Conservation (phyloP, 2,797 vertebrate genomes). For the Numenius phaeopus region DNA sequence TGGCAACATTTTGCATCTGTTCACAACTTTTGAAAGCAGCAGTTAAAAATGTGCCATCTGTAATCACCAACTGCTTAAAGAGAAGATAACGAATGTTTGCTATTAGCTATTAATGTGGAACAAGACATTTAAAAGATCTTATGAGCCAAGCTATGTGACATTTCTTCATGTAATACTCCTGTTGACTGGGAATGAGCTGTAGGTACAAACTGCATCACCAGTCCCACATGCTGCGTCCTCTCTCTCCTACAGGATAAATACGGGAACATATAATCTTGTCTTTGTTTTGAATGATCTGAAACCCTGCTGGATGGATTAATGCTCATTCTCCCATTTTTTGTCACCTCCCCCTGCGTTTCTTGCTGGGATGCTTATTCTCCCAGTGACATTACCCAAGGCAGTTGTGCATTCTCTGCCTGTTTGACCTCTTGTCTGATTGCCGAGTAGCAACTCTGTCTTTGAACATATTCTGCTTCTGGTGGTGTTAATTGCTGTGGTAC, state of each 20-base stretch:
- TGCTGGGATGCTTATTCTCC: not conserved
- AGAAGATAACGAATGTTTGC: not conserved
- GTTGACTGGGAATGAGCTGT: not conserved
- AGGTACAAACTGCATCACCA: not conserved
- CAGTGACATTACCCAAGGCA: not conserved
- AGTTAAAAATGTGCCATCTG: constrained; percentile 22
- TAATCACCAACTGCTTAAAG: constrained; percentile 34
- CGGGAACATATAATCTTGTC: not conserved
- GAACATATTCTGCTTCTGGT: not conserved
- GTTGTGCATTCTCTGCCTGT: not conserved
- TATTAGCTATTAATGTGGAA: not conserved
- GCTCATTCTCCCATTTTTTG: not conserved
- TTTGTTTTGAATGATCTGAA: not conserved
- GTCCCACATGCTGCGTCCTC: not conserved
- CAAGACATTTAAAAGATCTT: not conserved
- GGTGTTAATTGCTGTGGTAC: not conserved
- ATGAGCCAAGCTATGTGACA: not conserved
- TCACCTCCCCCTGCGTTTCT: not conserved
- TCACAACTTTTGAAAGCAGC: not conserved
- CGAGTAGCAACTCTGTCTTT: not conserved
- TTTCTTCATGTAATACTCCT: not conserved
- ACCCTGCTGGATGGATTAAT: not conserved
- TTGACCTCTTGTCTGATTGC: not conserved
- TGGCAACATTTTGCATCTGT: not conserved
- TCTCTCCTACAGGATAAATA: not conserved